Evolutionary conservation across 2,113 vertebrate genomes (phyloP).

Genomic region (Piprites chloris): DNA sequence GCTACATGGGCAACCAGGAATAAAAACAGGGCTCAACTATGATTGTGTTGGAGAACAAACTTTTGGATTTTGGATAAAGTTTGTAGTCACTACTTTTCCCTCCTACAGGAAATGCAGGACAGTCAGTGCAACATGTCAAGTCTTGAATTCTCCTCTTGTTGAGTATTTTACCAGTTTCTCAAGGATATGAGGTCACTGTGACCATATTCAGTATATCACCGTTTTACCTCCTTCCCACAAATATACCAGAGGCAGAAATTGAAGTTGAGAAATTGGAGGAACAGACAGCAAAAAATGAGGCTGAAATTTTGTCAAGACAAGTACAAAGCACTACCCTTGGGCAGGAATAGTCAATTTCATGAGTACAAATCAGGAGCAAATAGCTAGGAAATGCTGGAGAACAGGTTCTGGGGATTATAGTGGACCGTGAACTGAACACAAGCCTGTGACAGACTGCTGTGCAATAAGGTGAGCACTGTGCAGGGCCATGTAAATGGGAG

Average conservation of each 20-base stretch:
- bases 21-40: background rate
- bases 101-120: background rate
- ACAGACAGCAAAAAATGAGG: background rate
- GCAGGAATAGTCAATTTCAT: background rate
- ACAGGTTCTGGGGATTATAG: background rate
- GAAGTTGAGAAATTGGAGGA: background rate
- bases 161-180: background rate
- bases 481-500: background rate
- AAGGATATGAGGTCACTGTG: background rate
- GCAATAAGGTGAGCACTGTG: background rate
- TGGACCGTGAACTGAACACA: background rate
- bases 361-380: background rate
- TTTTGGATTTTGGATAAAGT: background rate
- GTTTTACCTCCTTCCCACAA: background rate
- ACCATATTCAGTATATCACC: background rate
- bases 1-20: accelerated
- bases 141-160: background rate
- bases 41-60: background rate
- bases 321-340: background rate
- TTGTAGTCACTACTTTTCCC: background rate
- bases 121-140: background rate
- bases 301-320: background rate
- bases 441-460: background rate
- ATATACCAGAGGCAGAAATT: background rate
- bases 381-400: background rate